Evolutionary conservation across 2,888 invertebrate genomes (phyloP), one percentile per base, ranked within the genome.

Genomic region (Lasioglossum lativentre): DNA sequence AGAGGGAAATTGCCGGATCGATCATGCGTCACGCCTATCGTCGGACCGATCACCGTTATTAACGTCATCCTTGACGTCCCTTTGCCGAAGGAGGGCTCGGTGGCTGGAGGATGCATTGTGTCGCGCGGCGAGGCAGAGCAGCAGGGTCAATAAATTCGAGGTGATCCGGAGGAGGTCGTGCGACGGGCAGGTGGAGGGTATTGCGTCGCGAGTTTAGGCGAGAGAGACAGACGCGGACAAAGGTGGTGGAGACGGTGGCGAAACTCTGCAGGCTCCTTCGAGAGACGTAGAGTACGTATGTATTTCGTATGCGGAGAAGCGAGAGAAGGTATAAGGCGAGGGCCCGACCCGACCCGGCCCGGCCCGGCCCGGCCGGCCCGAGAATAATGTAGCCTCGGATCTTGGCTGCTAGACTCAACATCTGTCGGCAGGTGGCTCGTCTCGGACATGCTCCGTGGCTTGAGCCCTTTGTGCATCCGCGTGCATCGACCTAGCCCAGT

Each of bases 341-440:
- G 80, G 75, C 38, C 38, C 78, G 72, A 23, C 63, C 76, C 74
- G 84, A 88, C n/a, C n/a, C n/a, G n/a, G n/a, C n/a, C n/a, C n/a
- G n/a, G n/a, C n/a, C n/a, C n/a, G n/a, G n/a, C n/a, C n/a, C n/a
- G n/a, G n/a, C n/a, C n/a, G 72, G 27, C 63, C 76, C 74, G 84
- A 88, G 88, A 86, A 86, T 88, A 90, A 88, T 80, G 86, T 82
- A 89, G 89, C 78, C 82, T 89, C 83, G 88, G 88, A 87, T 88
- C 89, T 88, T 84, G 87, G 88, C 84, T 87, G 90, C 90, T 92
- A 92, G 92, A 92, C 85, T 89, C 89, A 93, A 93, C 94, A 94
- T 93, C 93, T 94, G 93, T 93, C 93, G 94, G 93, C 94, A 94
- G 94, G 94, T 94, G 94, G 93, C 90, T 92, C 90, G 90, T 91